These are phyloP conservation scores for Diadumene lineata DNA, from an alignment of 92 coral and sea anemone genomes.

Conservation along the genomic window DNA sequence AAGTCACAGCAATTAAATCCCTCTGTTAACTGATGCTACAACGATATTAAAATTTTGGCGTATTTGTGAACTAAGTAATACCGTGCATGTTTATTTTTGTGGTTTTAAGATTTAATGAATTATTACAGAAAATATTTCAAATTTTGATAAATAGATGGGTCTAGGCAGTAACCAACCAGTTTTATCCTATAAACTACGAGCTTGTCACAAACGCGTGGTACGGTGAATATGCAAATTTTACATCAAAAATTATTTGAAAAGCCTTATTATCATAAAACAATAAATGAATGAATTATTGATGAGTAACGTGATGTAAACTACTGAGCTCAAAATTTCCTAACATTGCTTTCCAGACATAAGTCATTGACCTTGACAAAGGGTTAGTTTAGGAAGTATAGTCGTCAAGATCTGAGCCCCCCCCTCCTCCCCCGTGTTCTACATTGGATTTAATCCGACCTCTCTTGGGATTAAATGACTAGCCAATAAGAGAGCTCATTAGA, in stretches of 20 bases:
- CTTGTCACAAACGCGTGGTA: too few relatives aligned
- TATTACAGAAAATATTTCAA: not conserved
- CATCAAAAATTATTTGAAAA: too few relatives aligned
- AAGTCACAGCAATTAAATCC: not conserved
- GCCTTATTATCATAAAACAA: too few relatives aligned
- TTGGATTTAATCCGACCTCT: not conserved
- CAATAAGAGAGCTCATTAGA: slow-evolving; percentile 2
- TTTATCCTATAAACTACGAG: too few relatives aligned
- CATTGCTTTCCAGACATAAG: too few relatives aligned
- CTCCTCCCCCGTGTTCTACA: not conserved
- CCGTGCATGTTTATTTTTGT: too few relatives aligned
- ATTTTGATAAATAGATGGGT: not conserved
- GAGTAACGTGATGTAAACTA: too few relatives aligned
- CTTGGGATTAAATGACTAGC: not conserved
- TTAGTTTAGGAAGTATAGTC: not conserved
- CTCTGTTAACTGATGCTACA: not conserved
- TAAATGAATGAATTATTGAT: too few relatives aligned
- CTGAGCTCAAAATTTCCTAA: too few relatives aligned
- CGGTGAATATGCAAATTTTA: too few relatives aligned
- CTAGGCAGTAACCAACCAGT: not conserved
- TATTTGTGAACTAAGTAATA: not conserved
- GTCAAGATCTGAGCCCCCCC: not conserved
- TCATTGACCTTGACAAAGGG: too few relatives aligned
- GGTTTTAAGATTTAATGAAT: not conserved
- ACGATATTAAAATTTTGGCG: not conserved